Conservation (phyloP, 2,113 vertebrate species). For the Catharus minimus region DNA sequence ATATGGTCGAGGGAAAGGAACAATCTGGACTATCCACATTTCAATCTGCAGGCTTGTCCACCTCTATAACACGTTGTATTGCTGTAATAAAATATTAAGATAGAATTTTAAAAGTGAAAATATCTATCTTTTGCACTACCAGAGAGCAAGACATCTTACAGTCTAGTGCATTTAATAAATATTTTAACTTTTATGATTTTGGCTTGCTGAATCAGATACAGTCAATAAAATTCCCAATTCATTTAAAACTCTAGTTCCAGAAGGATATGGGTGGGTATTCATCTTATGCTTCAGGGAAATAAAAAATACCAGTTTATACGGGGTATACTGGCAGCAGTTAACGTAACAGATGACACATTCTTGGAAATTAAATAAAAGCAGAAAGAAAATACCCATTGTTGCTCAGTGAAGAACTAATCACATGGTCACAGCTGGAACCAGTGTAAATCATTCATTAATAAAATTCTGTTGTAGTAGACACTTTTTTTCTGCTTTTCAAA, state of each 20-base stretch:
- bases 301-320: constrained; percentile 67
- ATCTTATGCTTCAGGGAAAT: constrained; percentile 73
- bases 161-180: constrained; percentile 62
- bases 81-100: constrained; percentile 81
- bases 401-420: constrained; percentile 75
- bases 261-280: constrained; percentile 72
- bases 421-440: constrained; percentile 80
- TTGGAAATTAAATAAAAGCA: constrained; percentile 82
- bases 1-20: constrained; percentile 81
- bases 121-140: constrained; percentile 69
- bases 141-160: constrained; percentile 45
- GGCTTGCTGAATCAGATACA: constrained; percentile 53
- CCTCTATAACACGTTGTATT: constrained; percentile 81
- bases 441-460: constrained; percentile 80
- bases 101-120: constrained; percentile 69
- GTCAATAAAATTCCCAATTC: constrained; percentile 64
- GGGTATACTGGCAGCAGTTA: constrained; percentile 72
- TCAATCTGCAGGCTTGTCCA: constrained; percentile 82
- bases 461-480: constrained; percentile 68
- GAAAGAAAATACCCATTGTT: constrained; percentile 77
- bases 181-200: constrained; percentile 67
- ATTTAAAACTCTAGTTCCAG: constrained; percentile 68
- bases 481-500: constrained; percentile 68
- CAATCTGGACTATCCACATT: constrained; percentile 81
- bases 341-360: constrained; percentile 79